Conservation (phyloP, 2,113 vertebrate species). For the Sinocyclocheilus rhinocerous region DNA sequence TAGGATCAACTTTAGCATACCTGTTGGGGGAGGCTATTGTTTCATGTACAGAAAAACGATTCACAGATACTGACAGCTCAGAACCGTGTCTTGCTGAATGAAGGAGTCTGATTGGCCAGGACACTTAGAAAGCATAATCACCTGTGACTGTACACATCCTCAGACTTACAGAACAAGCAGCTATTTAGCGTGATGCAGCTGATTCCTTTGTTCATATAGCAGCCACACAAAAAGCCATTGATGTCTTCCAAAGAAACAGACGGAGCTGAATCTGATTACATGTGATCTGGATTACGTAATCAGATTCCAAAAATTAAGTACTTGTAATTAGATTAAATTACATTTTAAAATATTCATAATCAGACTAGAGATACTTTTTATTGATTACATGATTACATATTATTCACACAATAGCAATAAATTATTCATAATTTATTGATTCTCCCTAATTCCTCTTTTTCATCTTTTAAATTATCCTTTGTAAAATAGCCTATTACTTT, state of each 20-base stretch:
- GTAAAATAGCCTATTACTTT: too few species aligned
- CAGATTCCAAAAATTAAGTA: too few species aligned
- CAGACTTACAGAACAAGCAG: conserved; percentile 35
- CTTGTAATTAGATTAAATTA: too few species aligned
- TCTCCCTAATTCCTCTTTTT: too few species aligned
- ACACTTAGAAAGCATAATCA: conserved; percentile 10
- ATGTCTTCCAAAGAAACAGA: conserved; percentile 56
- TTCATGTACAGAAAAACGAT: neutral
- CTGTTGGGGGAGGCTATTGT: neutral
- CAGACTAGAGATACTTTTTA: too few species aligned
- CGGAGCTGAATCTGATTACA: conserved; percentile 64
- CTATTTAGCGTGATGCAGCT: conserved; percentile 27
- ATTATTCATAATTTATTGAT: too few species aligned
- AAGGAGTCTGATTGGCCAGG: neutral
- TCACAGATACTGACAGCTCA: neutral
- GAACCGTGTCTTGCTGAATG: neutral
- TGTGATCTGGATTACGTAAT: too few species aligned
- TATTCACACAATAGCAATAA: too few species aligned
- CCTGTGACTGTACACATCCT: conserved; percentile 3
- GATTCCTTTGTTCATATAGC: conserved; percentile 58
- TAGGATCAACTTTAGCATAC: neutral
- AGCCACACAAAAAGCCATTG: conserved; percentile 70
- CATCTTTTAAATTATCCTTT: too few species aligned
- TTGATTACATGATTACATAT: too few species aligned
- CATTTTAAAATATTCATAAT: too few species aligned